Conservation (phyloP, 2,113 vertebrate species). For the Poeciliopsis retropinna region DNA sequence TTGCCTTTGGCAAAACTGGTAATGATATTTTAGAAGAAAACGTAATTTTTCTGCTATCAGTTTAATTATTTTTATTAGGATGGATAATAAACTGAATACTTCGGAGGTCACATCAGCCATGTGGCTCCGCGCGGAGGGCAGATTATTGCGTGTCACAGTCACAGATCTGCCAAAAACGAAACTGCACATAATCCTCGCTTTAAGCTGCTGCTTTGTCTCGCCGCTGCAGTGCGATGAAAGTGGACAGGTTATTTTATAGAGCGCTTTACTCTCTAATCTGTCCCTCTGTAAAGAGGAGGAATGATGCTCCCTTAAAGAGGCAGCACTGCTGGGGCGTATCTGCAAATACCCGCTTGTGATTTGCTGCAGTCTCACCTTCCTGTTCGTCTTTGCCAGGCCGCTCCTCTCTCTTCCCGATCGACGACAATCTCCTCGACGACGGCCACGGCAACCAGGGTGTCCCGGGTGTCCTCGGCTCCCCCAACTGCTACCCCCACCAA, state of each 20-base stretch:
- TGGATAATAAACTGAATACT: constrained; percentile 1
- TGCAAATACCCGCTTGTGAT: background rate
- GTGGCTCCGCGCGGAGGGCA: constrained; percentile 17
- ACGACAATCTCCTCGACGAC: constrained; percentile 93
- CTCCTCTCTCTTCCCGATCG: constrained; percentile 96
- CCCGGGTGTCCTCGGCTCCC: constrained; percentile 88
- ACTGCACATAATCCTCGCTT: constrained; percentile 30
- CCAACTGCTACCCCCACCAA: constrained; percentile 92
- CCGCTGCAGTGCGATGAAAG: constrained; percentile 8
- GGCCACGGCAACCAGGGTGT: constrained; percentile 90
- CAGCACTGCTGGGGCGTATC: background rate
- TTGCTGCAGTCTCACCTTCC: background rate
- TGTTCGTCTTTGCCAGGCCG: constrained; percentile 82
- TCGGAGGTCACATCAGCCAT: constrained; percentile 13
- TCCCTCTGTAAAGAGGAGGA: background rate
- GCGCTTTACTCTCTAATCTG: background rate
- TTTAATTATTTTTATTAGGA: background rate
- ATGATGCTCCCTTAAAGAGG: background rate
- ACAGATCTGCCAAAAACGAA: constrained; percentile 17
- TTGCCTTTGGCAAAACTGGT: background rate
- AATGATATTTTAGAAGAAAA: background rate
- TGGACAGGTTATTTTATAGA: constrained; percentile 11
- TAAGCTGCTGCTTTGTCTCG: constrained; percentile 25
- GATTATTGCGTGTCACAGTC: constrained; percentile 2
- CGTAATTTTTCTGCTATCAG: background rate